Evolutionary conservation across 2,888 invertebrate species (phyloP).

Genomic region (Keiferia lycopersicella): DNA sequence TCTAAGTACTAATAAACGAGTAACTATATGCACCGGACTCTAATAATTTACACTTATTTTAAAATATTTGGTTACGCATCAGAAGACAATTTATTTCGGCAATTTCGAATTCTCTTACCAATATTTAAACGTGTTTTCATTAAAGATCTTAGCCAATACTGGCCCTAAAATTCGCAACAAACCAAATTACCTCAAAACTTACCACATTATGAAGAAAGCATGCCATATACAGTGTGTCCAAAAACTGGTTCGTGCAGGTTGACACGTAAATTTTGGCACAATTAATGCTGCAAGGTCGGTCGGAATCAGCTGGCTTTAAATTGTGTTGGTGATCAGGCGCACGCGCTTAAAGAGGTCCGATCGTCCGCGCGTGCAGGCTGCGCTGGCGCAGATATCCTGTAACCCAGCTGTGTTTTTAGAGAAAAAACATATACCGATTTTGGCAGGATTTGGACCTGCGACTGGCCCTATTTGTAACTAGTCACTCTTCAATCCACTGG

Average conservation of each 20-base stretch:
- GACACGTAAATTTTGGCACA: constrained; percentile 17
- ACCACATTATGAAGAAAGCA: constrained; percentile 1
- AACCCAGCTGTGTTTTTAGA: not conserved
- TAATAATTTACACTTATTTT: too few relatives aligned
- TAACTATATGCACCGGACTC: too few relatives aligned
- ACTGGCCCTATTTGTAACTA: too few relatives aligned
- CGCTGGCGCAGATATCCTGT: constrained; percentile 31
- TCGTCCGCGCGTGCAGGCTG: constrained; percentile 38
- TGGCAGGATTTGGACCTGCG: too few relatives aligned
- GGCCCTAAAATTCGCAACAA: not conserved
- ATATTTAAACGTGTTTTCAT: too few relatives aligned
- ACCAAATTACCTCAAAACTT: not conserved
- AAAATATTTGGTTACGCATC: too few relatives aligned
- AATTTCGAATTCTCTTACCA: too few relatives aligned
- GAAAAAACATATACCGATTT: too few relatives aligned
- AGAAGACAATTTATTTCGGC: too few relatives aligned
- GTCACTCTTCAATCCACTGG: too few relatives aligned
- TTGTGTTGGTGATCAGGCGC: constrained; percentile 48
- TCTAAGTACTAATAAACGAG: too few relatives aligned
- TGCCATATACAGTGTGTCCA: not conserved
- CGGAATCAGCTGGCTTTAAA: constrained; percentile 46
- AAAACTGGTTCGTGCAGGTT: constrained; percentile 11
- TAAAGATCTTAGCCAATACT: not conserved
- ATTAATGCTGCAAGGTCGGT: constrained; percentile 47
- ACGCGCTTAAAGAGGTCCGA: constrained; percentile 48